A percentile compares a stretch with the other conserved stretches of the same genome.
Conservation (phyloP, 1,140 invertebrate species). For the Heliconius melpomene region DNA sequence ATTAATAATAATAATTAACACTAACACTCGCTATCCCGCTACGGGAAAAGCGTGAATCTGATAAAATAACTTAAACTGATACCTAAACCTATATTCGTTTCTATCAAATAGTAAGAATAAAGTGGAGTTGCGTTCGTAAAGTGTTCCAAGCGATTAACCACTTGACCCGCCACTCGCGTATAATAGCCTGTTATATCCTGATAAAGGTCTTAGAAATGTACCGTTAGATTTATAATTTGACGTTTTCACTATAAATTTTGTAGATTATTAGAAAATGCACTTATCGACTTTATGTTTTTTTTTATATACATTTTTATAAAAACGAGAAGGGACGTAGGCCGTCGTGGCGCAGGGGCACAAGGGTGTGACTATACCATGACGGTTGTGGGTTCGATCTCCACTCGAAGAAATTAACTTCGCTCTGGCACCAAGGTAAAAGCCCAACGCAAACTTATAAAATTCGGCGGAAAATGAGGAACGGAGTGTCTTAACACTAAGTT, state of each 20-base stretch:
- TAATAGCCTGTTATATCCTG: constrained; percentile 45
- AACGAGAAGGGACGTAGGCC: too few relatives aligned
- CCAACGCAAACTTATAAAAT: fast-evolving
- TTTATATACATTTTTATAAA: neutral
- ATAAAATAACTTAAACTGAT: too few relatives aligned
- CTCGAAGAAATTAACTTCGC: too few relatives aligned
- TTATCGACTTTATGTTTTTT: neutral
- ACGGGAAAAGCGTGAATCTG: too few relatives aligned
- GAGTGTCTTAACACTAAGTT: too few relatives aligned
- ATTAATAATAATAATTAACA: too few relatives aligned
- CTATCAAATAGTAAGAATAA: constrained; percentile 37
- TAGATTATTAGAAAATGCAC: constrained; percentile 8
- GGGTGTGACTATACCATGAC: too few relatives aligned
- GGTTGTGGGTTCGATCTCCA: too few relatives aligned
- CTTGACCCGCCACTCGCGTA: constrained; percentile 48
- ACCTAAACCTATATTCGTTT: too few relatives aligned
- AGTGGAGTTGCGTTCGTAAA: constrained; percentile 47
- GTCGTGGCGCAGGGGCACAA: too few relatives aligned
- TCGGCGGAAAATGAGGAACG: too few relatives aligned
- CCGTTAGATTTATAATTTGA: constrained; percentile 29
- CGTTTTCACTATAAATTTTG: constrained; percentile 16
- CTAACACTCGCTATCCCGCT: too few relatives aligned
- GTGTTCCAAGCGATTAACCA: constrained; percentile 63
- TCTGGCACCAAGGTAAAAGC: fast-evolving
- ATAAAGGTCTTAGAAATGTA: constrained; percentile 34